Evolutionary conservation across 2,113 vertebrate species (phyloP).

Genomic region (Oryzias curvinotus): DNA sequence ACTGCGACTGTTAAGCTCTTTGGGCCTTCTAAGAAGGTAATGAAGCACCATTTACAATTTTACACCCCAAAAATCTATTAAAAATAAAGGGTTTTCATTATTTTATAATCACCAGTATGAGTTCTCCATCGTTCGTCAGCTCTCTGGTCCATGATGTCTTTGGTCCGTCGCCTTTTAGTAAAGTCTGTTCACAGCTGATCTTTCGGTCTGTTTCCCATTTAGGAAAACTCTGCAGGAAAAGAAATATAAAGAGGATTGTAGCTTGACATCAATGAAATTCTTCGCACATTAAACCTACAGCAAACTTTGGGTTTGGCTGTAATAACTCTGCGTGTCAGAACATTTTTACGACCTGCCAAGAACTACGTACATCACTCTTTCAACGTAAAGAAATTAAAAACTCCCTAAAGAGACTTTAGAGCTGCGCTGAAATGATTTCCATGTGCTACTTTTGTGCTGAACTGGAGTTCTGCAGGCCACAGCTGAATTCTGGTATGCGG

Average conservation of each 20-base stretch:
- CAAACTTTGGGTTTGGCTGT: conserved; percentile 8
- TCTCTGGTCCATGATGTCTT: conserved; percentile 88
- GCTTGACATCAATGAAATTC: conserved; percentile 1
- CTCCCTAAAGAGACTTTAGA: conserved; percentile 22
- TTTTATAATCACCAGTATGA: conserved; percentile 82
- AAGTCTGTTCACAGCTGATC: conserved; percentile 87
- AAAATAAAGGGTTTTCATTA: too few species aligned
- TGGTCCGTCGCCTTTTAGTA: conserved; percentile 88
- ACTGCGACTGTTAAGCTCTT: too few species aligned
- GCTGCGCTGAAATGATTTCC: conserved; percentile 54
- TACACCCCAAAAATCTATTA: too few species aligned
- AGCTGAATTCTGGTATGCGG: conserved; percentile 23
- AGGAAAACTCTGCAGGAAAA: conserved; percentile 81
- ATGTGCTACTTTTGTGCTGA: conserved; percentile 40
- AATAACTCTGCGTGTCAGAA: conserved; percentile 3
- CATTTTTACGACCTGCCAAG: conserved; percentile 18
- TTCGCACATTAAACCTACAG: conserved; percentile 2
- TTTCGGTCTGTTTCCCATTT: conserved; percentile 88
- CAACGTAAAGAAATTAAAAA: conserved; percentile 32
- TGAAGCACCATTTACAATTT: too few species aligned
- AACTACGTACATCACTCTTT: conserved; percentile 22
- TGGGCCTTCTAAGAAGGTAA: too few species aligned
- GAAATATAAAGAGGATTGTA: conserved; percentile 4
- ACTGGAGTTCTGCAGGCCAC: conserved; percentile 16
- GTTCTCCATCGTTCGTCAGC: conserved; percentile 86